Percentiles rank a stretch among this genome's conserved stretches.
Evolutionary conservation across 2,888 invertebrate species (phyloP).

Genomic region (Aplocera efformata): DNA sequence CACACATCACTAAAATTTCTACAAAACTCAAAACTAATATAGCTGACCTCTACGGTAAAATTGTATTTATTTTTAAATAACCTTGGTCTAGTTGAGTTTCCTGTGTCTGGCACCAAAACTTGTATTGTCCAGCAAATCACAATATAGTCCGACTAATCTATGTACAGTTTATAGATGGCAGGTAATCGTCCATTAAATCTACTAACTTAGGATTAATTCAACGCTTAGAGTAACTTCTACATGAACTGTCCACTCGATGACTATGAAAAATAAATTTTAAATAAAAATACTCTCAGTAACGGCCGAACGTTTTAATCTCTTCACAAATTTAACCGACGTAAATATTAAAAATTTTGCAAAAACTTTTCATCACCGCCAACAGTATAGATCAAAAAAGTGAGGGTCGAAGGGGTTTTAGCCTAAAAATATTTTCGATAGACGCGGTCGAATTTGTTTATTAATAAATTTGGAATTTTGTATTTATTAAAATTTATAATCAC

Average conservation of each 20-base stretch:
- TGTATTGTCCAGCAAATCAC: conserved; percentile 41
- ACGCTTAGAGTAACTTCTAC: conserved; percentile 60
- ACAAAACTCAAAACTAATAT: conserved; percentile 9
- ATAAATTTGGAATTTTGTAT: conserved; percentile 57
- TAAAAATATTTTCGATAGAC: conserved; percentile 75
- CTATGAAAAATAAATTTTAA: conserved; percentile 60
- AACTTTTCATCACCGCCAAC: conserved; percentile 67
- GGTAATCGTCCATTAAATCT: conserved; percentile 49
- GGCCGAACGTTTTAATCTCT: conserved; percentile 68
- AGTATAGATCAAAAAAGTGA: conserved; percentile 66
- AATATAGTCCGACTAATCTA: conserved; percentile 39
- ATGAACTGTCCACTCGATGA: conserved; percentile 60
- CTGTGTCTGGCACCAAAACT: conserved; percentile 45
- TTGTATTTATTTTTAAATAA: conserved; percentile 31
- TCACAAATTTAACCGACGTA: conserved; percentile 76
- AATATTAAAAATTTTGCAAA: conserved; percentile 77
- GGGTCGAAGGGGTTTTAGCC: conserved; percentile 64
- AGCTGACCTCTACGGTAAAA: conserved; percentile 30
- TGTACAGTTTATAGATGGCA: conserved; percentile 46
- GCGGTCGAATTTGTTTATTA: conserved; percentile 57
- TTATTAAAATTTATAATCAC: conserved; percentile 75
- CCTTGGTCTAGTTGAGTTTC: conserved; percentile 54
- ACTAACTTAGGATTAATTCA: conserved; percentile 58
- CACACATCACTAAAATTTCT: conserved; percentile 5
- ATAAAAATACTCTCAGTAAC: conserved; percentile 72